Conservation (phyloP, 2,113 vertebrate genomes). For the Orycteropus afer region DNA sequence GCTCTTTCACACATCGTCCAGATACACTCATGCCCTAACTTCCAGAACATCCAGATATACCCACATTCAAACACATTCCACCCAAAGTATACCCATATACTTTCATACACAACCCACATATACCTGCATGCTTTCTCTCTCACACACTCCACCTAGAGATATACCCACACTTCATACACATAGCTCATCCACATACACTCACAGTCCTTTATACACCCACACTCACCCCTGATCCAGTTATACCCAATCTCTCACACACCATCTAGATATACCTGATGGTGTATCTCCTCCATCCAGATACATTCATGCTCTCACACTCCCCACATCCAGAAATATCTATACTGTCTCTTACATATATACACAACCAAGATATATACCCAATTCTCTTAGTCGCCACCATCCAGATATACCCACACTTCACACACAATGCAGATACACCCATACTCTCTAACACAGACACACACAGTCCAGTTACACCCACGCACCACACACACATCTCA, state of each 20-base stretch:
- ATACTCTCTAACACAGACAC: background rate
- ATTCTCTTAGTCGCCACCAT: constrained; percentile 29
- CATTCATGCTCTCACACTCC: background rate
- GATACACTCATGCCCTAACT: no score
- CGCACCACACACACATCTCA: background rate
- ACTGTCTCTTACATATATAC: background rate
- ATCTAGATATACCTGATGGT: background rate
- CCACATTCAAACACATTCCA: constrained; percentile 21
- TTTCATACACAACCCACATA: constrained; percentile 1
- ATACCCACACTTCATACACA: background rate
- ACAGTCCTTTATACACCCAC: background rate
- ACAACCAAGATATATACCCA: background rate
- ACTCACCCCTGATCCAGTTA: background rate
- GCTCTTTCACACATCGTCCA: no score
- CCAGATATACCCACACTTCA: background rate
- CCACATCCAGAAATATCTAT: background rate
- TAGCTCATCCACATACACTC: background rate
- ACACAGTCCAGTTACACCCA: background rate
- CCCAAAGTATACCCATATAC: background rate
- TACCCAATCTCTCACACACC: constrained; percentile 32
- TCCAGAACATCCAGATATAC: background rate
- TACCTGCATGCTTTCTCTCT: background rate
- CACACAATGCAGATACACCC: background rate
- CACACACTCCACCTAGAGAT: background rate
- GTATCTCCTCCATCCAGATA: background rate